These are phyloP conservation scores for Taxidea taxus DNA, from an alignment of 2,113 vertebrate genomes.

Conservation along the genomic window DNA sequence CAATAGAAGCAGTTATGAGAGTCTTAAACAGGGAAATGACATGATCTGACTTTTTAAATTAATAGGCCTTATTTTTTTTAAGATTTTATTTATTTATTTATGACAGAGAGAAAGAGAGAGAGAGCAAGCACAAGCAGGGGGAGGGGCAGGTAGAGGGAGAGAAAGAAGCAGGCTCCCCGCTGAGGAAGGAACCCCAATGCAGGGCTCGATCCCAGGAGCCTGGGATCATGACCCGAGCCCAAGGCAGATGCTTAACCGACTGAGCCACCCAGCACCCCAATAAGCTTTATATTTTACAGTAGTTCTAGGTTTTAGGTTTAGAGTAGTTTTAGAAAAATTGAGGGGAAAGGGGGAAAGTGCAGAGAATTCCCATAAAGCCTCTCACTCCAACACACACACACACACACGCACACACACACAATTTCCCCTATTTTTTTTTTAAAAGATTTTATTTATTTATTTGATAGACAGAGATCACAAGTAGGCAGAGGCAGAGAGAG, in stretches of 20 bases:
- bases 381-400: background rate
- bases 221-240: no score
- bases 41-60: background rate
- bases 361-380: background rate
- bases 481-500: no score
- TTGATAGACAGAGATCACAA: no score
- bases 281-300: background rate
- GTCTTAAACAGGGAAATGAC: background rate
- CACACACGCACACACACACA: background rate
- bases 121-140: background rate
- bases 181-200: background rate
- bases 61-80: background rate
- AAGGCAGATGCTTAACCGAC: background rate
- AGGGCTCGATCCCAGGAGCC: no score
- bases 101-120: background rate
- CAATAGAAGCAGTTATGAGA: background rate
- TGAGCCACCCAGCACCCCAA: background rate
- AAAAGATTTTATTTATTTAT: no score
- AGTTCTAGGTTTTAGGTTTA: background rate
- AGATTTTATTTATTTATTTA: background rate
- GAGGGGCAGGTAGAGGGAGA: background rate
- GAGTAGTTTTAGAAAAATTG: background rate
- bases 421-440: no score
- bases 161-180: background rate
- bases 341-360: background rate